phyloP scores from a whole-genome alignment of 2,113 vertebrate genomes.

The Axis porcinus region DNA sequence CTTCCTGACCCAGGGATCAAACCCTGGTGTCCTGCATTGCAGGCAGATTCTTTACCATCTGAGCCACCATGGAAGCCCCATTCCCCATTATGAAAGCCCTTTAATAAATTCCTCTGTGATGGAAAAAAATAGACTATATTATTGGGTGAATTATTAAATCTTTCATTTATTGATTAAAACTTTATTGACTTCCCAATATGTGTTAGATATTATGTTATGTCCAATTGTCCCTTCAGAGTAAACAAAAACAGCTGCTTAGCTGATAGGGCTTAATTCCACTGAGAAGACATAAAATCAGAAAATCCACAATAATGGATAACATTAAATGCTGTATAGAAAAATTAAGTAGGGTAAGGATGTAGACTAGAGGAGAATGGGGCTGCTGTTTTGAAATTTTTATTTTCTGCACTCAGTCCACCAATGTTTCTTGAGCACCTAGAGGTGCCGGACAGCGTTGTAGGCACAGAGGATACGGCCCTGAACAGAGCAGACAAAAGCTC shows the following conservation, averaged over 20 bases:
- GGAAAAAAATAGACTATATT: background rate
- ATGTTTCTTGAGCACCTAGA: background rate
- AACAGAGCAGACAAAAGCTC: background rate
- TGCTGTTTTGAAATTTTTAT: background rate
- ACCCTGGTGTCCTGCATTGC: too few relatives aligned
- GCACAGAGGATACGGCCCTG: background rate
- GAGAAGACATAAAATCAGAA: background rate
- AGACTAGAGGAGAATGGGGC: background rate
- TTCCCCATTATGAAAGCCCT: background rate
- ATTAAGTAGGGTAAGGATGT: background rate
- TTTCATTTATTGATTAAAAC: background rate
- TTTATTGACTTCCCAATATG: background rate
- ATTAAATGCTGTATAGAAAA: background rate
- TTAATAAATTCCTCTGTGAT: background rate
- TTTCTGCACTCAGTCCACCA: background rate
- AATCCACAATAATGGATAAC: background rate
- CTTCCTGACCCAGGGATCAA: too few relatives aligned
- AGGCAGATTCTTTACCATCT: too few relatives aligned
- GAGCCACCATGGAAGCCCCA: background rate
- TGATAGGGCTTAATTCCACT: background rate
- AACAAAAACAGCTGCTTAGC: background rate
- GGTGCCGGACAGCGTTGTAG: background rate
- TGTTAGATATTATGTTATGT: background rate
- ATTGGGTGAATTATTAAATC: background rate
- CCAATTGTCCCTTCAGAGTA: background rate